Percentiles rank a stretch among this genome's conserved stretches.
Conservation (phyloP, 2,113 vertebrate genomes). For the Falcunculus frontatus region DNA sequence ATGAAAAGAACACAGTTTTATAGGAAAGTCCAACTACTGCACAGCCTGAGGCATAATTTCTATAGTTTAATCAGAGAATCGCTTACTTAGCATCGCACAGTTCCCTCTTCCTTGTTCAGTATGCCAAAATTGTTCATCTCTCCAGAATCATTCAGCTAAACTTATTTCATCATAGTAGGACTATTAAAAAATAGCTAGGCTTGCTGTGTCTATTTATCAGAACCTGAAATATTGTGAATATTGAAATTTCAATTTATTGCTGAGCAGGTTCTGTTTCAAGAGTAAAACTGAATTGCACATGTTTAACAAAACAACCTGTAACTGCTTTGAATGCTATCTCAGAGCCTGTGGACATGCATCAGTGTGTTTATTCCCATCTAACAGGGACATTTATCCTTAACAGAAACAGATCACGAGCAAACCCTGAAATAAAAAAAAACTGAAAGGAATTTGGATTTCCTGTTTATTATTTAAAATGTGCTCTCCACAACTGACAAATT, state of each 20-base stretch:
- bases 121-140: not conserved
- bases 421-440: not conserved
- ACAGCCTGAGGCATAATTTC: slow-evolving; percentile 25
- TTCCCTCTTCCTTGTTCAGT: not conserved
- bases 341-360: not conserved
- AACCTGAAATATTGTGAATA: slow-evolving; percentile 5
- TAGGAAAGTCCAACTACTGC: not conserved
- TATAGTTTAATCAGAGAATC: slow-evolving; percentile 12
- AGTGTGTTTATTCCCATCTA: not conserved
- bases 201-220: slow-evolving; percentile 12
- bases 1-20: slow-evolving; percentile 6
- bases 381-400: not conserved
- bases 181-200: slow-evolving; percentile 27
- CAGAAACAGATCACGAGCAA: not conserved
- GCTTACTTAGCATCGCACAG: not conserved
- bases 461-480: not conserved
- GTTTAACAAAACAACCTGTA: slow-evolving; percentile 19
- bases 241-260: slow-evolving; percentile 30
- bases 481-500: not conserved
- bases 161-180: slow-evolving; percentile 22
- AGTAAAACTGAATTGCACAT: slow-evolving; percentile 23
- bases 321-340: not conserved
- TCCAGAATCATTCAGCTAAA: slow-evolving; percentile 7
- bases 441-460: not conserved
- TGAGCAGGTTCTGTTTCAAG: not conserved